Conservation (phyloP, 2,113 vertebrate genomes). For the Bambusicola thoracicus region DNA sequence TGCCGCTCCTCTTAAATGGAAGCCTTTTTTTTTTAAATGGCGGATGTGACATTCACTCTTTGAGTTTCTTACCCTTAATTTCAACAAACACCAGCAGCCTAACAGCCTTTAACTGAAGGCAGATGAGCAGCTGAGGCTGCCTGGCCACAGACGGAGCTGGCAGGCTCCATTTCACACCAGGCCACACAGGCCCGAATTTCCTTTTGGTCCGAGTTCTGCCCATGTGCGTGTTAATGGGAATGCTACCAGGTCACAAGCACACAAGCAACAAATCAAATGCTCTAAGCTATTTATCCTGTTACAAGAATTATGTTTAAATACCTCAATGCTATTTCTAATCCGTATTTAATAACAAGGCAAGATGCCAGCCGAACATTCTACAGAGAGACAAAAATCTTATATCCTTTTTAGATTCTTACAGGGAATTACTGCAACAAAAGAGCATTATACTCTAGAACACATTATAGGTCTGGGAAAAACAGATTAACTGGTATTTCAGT, state of each 20-base stretch:
- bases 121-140: rapidly evolving
- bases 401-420: conserved; percentile 69
- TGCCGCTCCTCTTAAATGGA: background rate
- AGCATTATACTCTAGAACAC: conserved; percentile 56
- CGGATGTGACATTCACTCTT: background rate
- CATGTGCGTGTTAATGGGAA: background rate
- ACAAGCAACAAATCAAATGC: conserved; percentile 49
- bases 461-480: conserved; percentile 32
- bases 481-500: conserved; percentile 40
- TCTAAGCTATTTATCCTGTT: conserved; percentile 54
- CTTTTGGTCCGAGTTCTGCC: background rate
- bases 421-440: conserved; percentile 79
- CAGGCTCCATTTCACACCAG: background rate
- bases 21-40: background rate
- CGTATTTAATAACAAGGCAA: conserved; percentile 74
- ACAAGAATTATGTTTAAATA: conserved; percentile 62
- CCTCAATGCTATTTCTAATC: conserved; percentile 75
- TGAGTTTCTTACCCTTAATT: background rate
- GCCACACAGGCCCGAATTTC: background rate
- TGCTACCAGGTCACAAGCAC: conserved; percentile 28
- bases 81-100: background rate
- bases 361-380: conserved; percentile 62
- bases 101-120: background rate
- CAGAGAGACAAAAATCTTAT: conserved; percentile 58
- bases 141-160: background rate